Base-by-base conservation (phyloP, 2,888 invertebrate genomes). In the Amblyteles armatorius region DNA sequence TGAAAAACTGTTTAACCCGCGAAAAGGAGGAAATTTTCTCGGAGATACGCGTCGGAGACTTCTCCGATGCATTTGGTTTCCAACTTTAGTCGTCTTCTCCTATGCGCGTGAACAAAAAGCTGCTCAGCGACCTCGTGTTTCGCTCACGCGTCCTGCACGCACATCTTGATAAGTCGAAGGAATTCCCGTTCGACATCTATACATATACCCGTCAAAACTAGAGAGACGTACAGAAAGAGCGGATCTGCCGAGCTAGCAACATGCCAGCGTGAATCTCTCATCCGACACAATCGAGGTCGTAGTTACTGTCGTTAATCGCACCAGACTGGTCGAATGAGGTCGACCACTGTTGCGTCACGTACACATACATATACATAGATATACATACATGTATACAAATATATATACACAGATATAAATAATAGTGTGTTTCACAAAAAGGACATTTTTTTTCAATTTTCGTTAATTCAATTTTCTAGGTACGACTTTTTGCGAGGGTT, bases 241-340 rank as follows among this genome's bases (percentile, higher is more conserved):
- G 9, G n/a, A 11, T 40, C 7, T 29, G 60, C 60, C 60, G 29
- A 44, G 19, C 60, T 60, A n/a, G 60, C 7, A 63, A 73, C 60
- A 40, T 60, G 60, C 16, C 60, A 33, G 19, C 19, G 73, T 29
- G 73, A 48, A 73, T 73, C 26, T 73, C 60, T 60, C 60, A 60
- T 57, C 60, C 60, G 73, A 26, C 44, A 48, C 48, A 63, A 74
- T 74, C 74, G 74, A 73, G 72, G 72, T 73, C 72, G 72, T 72
- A 72, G 52, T 74, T 63, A 63, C 63, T 22, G 73, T 73, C 60
- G 57, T 73, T 60, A 13, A 63, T 74, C 74, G 72, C 57, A 13
- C 16, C 57, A 16, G 72, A 57, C 55, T 26, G 33, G 19, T 36
- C 55, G 72, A 63, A 63, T 29, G 74, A 74, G 74, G 44, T 48